phyloP scores from a whole-genome alignment of 2,113 vertebrate species.

The Cinclus cinclus region DNA sequence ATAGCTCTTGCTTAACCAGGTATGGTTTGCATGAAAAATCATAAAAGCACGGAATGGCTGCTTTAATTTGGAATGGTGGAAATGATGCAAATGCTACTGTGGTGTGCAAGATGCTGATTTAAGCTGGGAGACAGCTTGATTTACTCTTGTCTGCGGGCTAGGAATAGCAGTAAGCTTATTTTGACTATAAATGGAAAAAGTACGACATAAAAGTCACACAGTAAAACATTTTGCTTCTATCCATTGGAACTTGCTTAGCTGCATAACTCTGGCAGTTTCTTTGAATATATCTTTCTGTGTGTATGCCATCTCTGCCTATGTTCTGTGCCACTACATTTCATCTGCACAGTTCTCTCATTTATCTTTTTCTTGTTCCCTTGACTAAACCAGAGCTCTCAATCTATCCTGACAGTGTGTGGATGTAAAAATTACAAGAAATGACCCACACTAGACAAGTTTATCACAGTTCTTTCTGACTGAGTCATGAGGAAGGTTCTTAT shows the following conservation, averaged over 20 bases:
- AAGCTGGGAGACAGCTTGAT: conserved; percentile 34
- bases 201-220: neutral
- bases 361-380: conserved; percentile 14
- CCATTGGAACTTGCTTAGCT: conserved; percentile 20
- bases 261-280: neutral
- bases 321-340: neutral
- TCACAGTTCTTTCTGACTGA: conserved; percentile 25
- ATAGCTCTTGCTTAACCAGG: neutral
- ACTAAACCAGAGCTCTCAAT: conserved; percentile 16
- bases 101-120: neutral
- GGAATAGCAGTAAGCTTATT: conserved; percentile 29
- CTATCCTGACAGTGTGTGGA: neutral
- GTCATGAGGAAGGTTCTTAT: conserved; percentile 11
- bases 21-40: neutral
- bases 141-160: neutral
- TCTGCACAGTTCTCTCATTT: neutral
- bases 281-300: neutral
- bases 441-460: conserved; percentile 37
- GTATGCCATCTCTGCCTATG: neutral
- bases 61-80: neutral
- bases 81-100: neutral
- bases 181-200: conserved; percentile 32
- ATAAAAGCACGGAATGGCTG: neutral
- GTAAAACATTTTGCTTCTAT: conserved; percentile 40
- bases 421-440: conserved; percentile 43